Evolutionary conservation across 2,888 invertebrate genomes (phyloP), one percentile per base, ranked within the genome.

Genomic region (Oxycera nigricornis): DNA sequence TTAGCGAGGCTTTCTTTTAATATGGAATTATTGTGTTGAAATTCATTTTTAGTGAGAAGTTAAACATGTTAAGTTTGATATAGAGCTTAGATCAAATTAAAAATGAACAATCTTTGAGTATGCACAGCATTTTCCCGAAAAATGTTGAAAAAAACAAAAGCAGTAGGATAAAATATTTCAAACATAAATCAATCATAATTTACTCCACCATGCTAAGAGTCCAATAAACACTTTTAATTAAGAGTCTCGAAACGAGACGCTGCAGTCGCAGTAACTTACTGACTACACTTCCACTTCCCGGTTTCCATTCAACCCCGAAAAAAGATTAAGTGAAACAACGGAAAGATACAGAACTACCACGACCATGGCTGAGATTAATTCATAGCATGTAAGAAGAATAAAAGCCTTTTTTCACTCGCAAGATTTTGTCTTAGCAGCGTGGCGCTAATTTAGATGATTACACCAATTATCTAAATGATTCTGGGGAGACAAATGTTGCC

Each of bases 361-460:
- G 20, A 4, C 3, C 20, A 4, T 6, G 55, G 55, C 11, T 55
- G 55, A 55, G 46, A 55, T 55, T 20, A 55, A 61, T 65, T 65
- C 65, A 65, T 39, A 39, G 65, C 65, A 22, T 24, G 41, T 24
- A 41, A 65, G 39, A 65, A 9, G 65, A 65, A 41, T 65, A 26
- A 65, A 41, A 39, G 24, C 6, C 39, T 39, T 41, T 65, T 65
- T 65, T 65, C 65, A 41, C 24, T 62, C 41, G 11, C 14, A 28
- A 70, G 55, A 70, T 55, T 70, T 41, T 70, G 55, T 70, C 31
- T 55, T 59, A 52, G 73, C 73, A 74, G 73, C 72, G 73, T 76
- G 74, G 76, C 50, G 74, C 76, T 76, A 76, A 76, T 76, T 76
- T 76, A 76, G 76, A 73, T 76, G 76, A 76, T 76, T 76, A 76